A percentile compares a stretch with the other conserved stretches of the same genome.
phyloP scores from a whole-genome alignment of 2,113 vertebrate species.

The Dasyornis broadbenti region DNA sequence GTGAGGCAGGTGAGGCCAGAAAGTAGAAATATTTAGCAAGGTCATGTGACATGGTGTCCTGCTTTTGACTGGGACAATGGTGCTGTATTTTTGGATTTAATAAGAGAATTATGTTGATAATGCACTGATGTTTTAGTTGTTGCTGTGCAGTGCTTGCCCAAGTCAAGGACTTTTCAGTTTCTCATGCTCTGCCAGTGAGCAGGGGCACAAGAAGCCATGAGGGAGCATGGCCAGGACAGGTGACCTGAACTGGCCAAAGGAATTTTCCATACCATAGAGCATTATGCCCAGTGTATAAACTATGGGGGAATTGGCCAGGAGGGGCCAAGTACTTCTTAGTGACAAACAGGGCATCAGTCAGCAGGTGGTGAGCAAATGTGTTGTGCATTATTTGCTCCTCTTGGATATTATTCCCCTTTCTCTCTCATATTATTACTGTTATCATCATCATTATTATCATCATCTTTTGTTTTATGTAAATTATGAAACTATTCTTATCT shows the following conservation, averaged over 20 bases:
- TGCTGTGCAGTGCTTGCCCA: background rate
- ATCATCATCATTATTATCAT: background rate
- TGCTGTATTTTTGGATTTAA: background rate
- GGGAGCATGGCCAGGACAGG: background rate
- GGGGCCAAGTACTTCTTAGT: background rate
- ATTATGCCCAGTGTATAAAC: background rate
- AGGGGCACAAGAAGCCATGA: background rate
- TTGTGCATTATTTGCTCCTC: background rate
- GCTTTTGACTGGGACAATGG: background rate
- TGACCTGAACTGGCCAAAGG: background rate
- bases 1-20: background rate
- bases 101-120: background rate
- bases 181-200: background rate
- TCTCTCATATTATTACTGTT: background rate
- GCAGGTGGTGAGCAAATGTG: background rate
- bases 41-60: background rate
- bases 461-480: background rate
- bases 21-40: background rate
- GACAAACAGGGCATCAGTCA: background rate
- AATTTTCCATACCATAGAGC: background rate
- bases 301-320: background rate
- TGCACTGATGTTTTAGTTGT: background rate
- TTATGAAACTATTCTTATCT: background rate
- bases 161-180: background rate
- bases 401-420: background rate